These are phyloP conservation scores for Echiichthys vipera DNA, from an alignment of 2,797 vertebrate genomes.

Conservation along the genomic window DNA sequence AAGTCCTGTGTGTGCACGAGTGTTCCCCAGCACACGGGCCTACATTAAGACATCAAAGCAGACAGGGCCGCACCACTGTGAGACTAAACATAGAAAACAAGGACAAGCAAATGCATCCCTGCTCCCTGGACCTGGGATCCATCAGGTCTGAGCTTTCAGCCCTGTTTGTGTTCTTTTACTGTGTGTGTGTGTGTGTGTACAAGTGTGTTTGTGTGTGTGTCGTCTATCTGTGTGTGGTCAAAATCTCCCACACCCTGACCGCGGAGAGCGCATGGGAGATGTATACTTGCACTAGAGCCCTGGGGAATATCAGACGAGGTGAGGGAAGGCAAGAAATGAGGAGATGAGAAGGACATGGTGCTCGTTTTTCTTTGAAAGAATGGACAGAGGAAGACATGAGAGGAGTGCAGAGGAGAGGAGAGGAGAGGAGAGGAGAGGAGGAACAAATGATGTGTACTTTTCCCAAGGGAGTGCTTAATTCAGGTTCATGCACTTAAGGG, in stretches of 20 bases:
- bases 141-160: constrained; percentile 46
- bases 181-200: constrained; percentile 33
- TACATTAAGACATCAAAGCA: constrained; percentile 48
- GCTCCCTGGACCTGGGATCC: constrained; percentile 60
- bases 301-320: constrained; percentile 62
- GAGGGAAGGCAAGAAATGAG: constrained; percentile 46
- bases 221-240: constrained; percentile 69
- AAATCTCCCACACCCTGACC: constrained; percentile 45
- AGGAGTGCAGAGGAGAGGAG: constrained; percentile 4
- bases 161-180: constrained; percentile 66
- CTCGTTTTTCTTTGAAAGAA: constrained; percentile 36
- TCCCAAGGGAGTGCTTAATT: constrained; percentile 51
- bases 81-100: constrained; percentile 75
- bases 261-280: constrained; percentile 48
- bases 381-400: constrained; percentile 39
- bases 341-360: constrained; percentile 22
- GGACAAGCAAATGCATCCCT: constrained; percentile 46
- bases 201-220: constrained; percentile 38
- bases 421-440: constrained; percentile 18
- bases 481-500: constrained; percentile 56
- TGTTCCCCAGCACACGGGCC: constrained; percentile 31
- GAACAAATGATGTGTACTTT: constrained; percentile 37
- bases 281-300: constrained; percentile 69
- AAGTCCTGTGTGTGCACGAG: neutral
- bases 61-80: constrained; percentile 19